Base-by-base conservation (phyloP, 2,888 invertebrate species). In the Ectropis crepuscularia region DNA sequence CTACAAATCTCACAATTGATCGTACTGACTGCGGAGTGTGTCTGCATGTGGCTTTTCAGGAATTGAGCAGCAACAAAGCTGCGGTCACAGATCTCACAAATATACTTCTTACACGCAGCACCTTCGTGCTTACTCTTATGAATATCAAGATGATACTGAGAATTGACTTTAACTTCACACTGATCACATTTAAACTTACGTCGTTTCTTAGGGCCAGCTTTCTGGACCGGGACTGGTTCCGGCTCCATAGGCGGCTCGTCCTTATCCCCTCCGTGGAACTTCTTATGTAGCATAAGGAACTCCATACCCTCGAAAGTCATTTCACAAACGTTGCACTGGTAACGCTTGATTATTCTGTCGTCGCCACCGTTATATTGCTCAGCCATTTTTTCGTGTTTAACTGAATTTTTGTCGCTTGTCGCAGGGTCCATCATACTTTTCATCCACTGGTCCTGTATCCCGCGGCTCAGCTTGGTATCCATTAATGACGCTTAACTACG, bases 351-450 rank as follows among this genome's bases (percentile, higher is more conserved):
- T 73, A 90, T 74, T 53, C 89, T 89, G 67, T 88, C 85, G 6
- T 81, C 83, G 8, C 89, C 89, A 10, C 86, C 86, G 71, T 87
- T 89, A 70, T 83, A 91, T 11, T 82, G 76, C 67, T 91, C 92
- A 65, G 87, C 89, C 89, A 91, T 90, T 78, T 92, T 92, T 73
- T 92, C 92, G 65, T 90, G 86, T 81, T 92, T 92, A 37, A 92
- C 89, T 68, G 85, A 85, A 69, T 84, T 83, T 82, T 90, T 89
- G 79, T 92, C 91, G 69, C 81, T 87, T 61, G 86, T 83, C 78
- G 89, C 86, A 76, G 91, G 87, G 75, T 92, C 92, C 92, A 92
- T 92, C 82, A 92, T 88, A 84, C 83, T 89, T 80, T 91, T 92
- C 88, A 92, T 90, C 92, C 92, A 92, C 73, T 91, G 92, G 68